Evolutionary conservation across 2,888 invertebrate genomes (phyloP), one percentile per base, ranked within the genome.

Genomic region (Asteroscopus sphinx): DNA sequence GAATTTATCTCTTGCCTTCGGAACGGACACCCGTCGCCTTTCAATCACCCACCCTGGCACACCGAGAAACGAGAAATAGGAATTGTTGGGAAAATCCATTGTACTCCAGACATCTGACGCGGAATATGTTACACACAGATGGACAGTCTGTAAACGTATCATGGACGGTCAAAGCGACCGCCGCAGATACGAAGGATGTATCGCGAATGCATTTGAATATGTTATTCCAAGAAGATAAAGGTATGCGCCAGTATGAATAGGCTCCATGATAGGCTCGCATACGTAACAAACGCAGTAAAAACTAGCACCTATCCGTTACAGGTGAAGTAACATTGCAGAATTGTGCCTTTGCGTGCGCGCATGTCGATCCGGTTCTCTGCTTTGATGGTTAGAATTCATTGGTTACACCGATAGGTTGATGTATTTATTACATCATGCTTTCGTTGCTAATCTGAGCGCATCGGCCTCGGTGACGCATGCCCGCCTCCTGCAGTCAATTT

Each of bases 401-500:
- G 76, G 64, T 77, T 80, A 76, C 74, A 76, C 72, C 57, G 70
- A 76, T 40, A 62, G 41, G 66, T 64, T 53, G 65, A 76, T 76
- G 73, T 76, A 73, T 73, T 77, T 73, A 73, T 80, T 83, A 80
- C 78, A 74, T 83, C 77, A 83, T 73, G 81, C 70, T 82, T 84
- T 79, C 78, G 77, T 82, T 83, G 79, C 79, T 80, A 85, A 85
- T 83, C 82, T 76, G 82, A 85, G 90, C 88, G 87, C 90, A 91
- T 89, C 89, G 86, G 82, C 81, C 86, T 80, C 81, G 77, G 77
- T 91, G 90, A 90, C 90, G 89, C 89, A 89, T 85, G 80, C 82
- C 82, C 79, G 80, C 80, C 87, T 88, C 85, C 86, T 88, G 86
- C 86, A 85, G 85, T 80, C 88, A 90, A 91, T 91, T 91, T 86